phyloP scores from a whole-genome alignment of 64 coral and sea anemone species.

The Pocillopora damicornis region DNA sequence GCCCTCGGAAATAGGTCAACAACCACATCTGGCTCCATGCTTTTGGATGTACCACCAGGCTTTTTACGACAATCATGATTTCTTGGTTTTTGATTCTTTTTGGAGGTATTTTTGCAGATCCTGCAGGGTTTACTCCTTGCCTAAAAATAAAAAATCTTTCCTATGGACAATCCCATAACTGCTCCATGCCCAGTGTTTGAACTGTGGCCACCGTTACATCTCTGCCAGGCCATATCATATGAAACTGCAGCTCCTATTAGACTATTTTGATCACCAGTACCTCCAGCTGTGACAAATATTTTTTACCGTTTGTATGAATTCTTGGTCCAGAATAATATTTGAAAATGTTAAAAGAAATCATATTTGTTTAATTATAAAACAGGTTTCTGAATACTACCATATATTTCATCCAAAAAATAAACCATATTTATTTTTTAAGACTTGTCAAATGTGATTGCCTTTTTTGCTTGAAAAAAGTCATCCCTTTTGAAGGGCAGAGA shows the following conservation, averaged over 20 bases:
- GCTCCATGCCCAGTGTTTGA: conserved; percentile 44
- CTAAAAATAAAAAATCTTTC: conserved; percentile 9
- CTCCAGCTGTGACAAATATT: conserved; percentile 1
- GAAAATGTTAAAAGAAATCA: no score
- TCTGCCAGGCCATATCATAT: conserved; percentile 59
- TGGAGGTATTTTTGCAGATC: not conserved
- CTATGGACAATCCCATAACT: not conserved
- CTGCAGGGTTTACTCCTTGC: not conserved
- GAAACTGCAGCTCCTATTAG: conserved; percentile 4
- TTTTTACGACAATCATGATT: conserved; percentile 33
- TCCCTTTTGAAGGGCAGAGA: no score
- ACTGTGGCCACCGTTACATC: not conserved
- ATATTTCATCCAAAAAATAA: no score
- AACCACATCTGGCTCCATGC: not conserved
- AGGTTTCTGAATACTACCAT: no score
- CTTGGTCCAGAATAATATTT: no score
- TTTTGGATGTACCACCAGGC: not conserved
- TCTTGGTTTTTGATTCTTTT: not conserved
- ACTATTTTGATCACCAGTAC: conserved; percentile 18
- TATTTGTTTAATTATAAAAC: no score
- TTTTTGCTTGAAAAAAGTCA: no score
- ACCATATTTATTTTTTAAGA: no score
- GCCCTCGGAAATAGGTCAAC: conserved; percentile 5
- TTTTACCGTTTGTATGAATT: not conserved
- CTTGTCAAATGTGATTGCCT: no score